These are phyloP conservation scores for Hirudinaria manillensis DNA, from an alignment of 2,888 invertebrate genomes.

Conservation along the genomic window DNA sequence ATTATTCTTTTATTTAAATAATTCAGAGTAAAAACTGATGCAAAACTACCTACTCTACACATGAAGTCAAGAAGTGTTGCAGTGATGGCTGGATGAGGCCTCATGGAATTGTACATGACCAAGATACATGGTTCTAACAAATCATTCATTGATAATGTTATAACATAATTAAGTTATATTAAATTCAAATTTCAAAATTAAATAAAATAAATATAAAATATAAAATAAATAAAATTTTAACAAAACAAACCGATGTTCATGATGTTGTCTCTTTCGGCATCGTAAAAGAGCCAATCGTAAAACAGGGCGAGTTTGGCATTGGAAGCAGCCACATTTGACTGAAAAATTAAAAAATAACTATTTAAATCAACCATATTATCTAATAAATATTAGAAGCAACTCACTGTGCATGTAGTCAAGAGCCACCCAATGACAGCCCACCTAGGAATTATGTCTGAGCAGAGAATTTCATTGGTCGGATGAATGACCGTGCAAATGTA, in stretches of 20 bases:
- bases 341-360: constrained; percentile 36
- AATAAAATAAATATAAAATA: not conserved
- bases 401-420: constrained; percentile 73
- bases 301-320: constrained; percentile 85
- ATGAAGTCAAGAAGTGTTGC: constrained; percentile 83
- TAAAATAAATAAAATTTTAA: not conserved
- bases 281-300: constrained; percentile 88
- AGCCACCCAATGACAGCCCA: constrained; percentile 94
- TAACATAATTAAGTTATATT: not conserved
- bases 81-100: constrained; percentile 82
- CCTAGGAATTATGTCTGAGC: constrained; percentile 87
- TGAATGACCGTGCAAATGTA: constrained; percentile 89
- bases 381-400: constrained; percentile 32
- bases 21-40: too few relatives aligned
- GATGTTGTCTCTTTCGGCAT: constrained; percentile 82
- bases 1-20: too few relatives aligned
- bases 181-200: not conserved
- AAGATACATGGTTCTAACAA: constrained; percentile 75
- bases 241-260: constrained; percentile 72
- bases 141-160: constrained; percentile 8
- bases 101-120: constrained; percentile 87
- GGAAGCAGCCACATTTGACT: constrained; percentile 75
- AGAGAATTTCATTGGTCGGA: constrained; percentile 82
- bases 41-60: constrained; percentile 61
- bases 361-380: not conserved